Base-by-base conservation (phyloP, 2,888 invertebrate species). In the Punctoribates punctum region DNA sequence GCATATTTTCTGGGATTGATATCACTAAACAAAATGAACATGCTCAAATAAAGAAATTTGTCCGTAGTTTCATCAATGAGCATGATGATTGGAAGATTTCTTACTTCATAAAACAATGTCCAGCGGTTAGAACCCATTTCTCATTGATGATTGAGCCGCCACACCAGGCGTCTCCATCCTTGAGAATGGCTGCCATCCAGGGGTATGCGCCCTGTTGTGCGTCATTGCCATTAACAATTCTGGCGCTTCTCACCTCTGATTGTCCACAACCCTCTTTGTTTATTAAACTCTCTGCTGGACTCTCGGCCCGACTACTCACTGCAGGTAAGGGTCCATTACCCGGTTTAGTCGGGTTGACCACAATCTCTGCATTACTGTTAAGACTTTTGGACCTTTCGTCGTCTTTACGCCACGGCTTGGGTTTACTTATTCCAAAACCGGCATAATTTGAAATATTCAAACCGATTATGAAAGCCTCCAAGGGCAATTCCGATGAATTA, bases 111-210 rank as follows among this genome's bases (percentile, higher is more conserved):
- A 79, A 67, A 54, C 79, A 79, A 73, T 79, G 79, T 11, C 78
- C 78, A 9, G 79, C 79, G 2, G 79, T 78, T n/a, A 79, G 29
- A 20, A 79, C 57, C 77, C 76, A 78, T 6, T 77, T 42, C n/a
- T 75, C 73, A 42, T 79, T 78, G 42, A 79, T 72, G 34, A 79
- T 77, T 1, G 75, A 20, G 25, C 77, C 79, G 51, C 79, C 78
- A 46, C 79, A 79, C 27, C 51, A 34, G 34, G 73, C 17, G 9
- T 73, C 42, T n/a, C 60, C 76, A 15, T 23, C 9, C 23, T 57
- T 54, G 5, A 60, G 38, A 20, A 76, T 76, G 11, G 76, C 51
- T 1, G 57, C 76, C 23, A 73, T 76, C 76, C 76, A 76, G 17
- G 76, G 76, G 23, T 60, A 42, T 5, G 72, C 54, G 4, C 76